A percentile compares a stretch with the other conserved stretches of the same genome.
phyloP scores from a whole-genome alignment of 2,113 vertebrate genomes.

The Rhinolophus sinicus region DNA sequence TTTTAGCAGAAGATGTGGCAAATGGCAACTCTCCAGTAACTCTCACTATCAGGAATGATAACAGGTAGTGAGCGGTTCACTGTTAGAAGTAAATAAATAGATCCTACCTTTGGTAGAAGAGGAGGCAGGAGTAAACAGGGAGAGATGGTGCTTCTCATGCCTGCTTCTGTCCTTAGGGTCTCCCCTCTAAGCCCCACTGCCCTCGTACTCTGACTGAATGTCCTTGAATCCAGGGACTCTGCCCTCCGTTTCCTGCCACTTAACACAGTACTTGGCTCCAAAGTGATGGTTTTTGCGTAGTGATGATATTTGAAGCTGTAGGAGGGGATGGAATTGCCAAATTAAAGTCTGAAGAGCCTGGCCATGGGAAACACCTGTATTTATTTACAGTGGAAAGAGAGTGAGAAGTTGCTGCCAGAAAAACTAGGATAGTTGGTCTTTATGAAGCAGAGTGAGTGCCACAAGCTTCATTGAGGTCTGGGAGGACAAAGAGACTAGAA shows the following conservation, averaged over 20 bases:
- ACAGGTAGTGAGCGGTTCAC: background rate
- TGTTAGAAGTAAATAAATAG: background rate
- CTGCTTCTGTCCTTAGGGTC: background rate
- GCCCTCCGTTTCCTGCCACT: background rate
- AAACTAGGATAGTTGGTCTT: background rate
- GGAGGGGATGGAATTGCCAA: constrained; percentile 28
- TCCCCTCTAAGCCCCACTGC: background rate
- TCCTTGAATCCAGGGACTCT: background rate
- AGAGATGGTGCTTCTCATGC: background rate
- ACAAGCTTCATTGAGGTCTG: background rate
- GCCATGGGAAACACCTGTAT: constrained; percentile 45
- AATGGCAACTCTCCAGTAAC: background rate
- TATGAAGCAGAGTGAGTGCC: background rate
- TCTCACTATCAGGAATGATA: background rate
- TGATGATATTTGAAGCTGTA: constrained; percentile 14
- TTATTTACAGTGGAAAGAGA: constrained; percentile 61
- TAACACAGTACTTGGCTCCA: background rate
- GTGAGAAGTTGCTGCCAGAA: constrained; percentile 6
- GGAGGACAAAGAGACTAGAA: background rate
- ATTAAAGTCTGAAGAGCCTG: constrained; percentile 47
- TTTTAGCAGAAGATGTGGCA: background rate
- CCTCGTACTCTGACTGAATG: background rate
- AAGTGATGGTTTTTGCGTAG: background rate
- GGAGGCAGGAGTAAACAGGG: background rate
- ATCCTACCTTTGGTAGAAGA: background rate